These are phyloP conservation scores for Chymomyza fuscimana DNA, from an alignment of 2,888 invertebrate species.

Conservation along the genomic window DNA sequence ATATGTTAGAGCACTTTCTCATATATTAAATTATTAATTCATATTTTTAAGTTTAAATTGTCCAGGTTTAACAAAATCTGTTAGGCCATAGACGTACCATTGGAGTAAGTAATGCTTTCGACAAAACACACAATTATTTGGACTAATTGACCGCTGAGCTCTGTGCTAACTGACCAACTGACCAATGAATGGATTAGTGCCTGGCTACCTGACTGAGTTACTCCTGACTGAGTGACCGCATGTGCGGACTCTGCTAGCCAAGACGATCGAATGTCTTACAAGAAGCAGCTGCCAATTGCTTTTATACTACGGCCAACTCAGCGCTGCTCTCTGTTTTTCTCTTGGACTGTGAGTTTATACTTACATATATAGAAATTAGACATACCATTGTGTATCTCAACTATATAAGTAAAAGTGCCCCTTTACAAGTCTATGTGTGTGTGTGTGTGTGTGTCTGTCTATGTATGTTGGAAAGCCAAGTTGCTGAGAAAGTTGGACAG, in stretches of 20 bases:
- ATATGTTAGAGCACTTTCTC: not conserved
- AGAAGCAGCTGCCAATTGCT: constrained; percentile 76
- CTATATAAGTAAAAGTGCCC: constrained; percentile 53
- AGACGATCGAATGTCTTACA: constrained; percentile 78
- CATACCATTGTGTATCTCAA: constrained; percentile 30
- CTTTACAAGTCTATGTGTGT: constrained; percentile 18
- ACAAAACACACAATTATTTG: constrained; percentile 49
- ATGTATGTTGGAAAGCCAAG: constrained; percentile 22
- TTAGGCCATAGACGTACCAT: constrained; percentile 37
- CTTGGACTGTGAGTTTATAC: constrained; percentile 26
- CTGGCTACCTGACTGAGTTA: constrained; percentile 42
- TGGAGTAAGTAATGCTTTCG: constrained; percentile 39
- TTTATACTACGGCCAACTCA: constrained; percentile 65
- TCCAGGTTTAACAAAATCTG: not conserved
- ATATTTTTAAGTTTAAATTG: not conserved
- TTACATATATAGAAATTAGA: constrained; percentile 42
- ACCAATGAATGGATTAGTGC: constrained; percentile 41
- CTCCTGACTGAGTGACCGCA: constrained; percentile 41
- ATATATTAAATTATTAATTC: not conserved
- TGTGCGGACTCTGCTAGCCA: constrained; percentile 54
- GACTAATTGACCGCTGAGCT: constrained; percentile 11
- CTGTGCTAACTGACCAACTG: constrained; percentile 56
- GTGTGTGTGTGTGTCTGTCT: constrained; percentile 21
- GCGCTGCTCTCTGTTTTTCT: not conserved
- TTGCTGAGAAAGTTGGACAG: constrained; percentile 64